Evolutionary conservation across 2,113 vertebrate genomes (phyloP), one percentile per base, ranked within the genome.

Genomic region (Gopherus evgoodei): DNA sequence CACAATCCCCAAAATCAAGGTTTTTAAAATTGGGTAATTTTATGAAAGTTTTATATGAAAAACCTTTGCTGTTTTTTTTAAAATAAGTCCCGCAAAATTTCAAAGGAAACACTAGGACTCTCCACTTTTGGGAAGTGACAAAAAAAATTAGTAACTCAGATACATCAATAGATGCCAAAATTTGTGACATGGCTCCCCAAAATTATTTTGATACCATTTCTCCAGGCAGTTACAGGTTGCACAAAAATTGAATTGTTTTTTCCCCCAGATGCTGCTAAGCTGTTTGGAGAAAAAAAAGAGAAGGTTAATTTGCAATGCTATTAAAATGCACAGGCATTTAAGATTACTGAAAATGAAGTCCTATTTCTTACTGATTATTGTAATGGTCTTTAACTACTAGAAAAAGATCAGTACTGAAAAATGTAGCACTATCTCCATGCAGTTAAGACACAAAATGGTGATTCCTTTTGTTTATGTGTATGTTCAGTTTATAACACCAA

Each of bases 281-380:
- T 98, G 96, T 97, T 98, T 94, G 95, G 95, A 97, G 90, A 94
- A 96, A 97, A 96, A 38, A 96, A 91, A 95, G 69, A 96, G 56
- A 97, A 95, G 82, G 89, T 97, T 97, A 95, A 97, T 97, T 97
- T 59, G 59, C 91, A 97, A 89, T 27, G 80, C 90, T 93, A 86
- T 91, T 31, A 88, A 91, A 87, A 96, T 65, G 88, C 88, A 98
- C 91, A 96, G 56, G 86, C 90, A 97, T 88, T 54, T 81, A 44
- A n/a, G 75, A 91, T 93, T 91, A 91, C 57, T 53, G 31, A 97
- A 83, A 83, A 47, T 21, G 11, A 83, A 62, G 83, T 0, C 27
- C n/a, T 47, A 94, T 88, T 86, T 75, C n/a, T 72, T 72, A 72
- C 19, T 38, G 19, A 72, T 11, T 72, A n/a, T 3, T 72, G 19